Conservation (phyloP, 2,797 vertebrate genomes). For the Aldrovandia affinis region DNA sequence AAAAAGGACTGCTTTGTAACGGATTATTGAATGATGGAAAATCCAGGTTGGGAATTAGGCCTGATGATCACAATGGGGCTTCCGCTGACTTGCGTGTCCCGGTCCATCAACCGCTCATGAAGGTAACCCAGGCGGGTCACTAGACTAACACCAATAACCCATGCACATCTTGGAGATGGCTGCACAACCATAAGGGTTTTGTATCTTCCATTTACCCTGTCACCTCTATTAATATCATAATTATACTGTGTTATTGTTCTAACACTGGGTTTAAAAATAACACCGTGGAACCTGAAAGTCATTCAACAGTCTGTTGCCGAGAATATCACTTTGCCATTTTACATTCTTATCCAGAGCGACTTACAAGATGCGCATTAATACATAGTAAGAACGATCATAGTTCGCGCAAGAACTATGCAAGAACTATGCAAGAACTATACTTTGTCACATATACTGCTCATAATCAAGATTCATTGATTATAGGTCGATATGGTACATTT, state of each 20-base stretch:
- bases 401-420: too few relatives aligned
- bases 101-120: neutral
- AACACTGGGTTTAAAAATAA: neutral
- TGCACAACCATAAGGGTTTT: neutral
- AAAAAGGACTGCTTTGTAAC: conserved; percentile 42
- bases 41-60: neutral
- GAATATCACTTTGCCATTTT: neutral
- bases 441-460: neutral
- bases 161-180: neutral
- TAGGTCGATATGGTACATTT: neutral
- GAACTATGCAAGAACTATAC: too few relatives aligned
- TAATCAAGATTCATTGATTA: neutral
- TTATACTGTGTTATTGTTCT: neutral
- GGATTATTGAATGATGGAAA: conserved; percentile 49
- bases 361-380: too few relatives aligned
- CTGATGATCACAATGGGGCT: neutral
- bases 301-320: too few relatives aligned
- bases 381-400: too few relatives aligned
- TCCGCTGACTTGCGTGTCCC: neutral
- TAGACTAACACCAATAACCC: neutral
- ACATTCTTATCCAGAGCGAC: too few relatives aligned
- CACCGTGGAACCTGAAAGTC: neutral
- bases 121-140: conserved; percentile 4
- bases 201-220: neutral
- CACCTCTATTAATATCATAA: neutral